A percentile compares a stretch with the other conserved stretches of the same genome.
Evolutionary conservation across 2,113 vertebrate genomes (phyloP).

Genomic region (Ptilorrhoa leucosticta): DNA sequence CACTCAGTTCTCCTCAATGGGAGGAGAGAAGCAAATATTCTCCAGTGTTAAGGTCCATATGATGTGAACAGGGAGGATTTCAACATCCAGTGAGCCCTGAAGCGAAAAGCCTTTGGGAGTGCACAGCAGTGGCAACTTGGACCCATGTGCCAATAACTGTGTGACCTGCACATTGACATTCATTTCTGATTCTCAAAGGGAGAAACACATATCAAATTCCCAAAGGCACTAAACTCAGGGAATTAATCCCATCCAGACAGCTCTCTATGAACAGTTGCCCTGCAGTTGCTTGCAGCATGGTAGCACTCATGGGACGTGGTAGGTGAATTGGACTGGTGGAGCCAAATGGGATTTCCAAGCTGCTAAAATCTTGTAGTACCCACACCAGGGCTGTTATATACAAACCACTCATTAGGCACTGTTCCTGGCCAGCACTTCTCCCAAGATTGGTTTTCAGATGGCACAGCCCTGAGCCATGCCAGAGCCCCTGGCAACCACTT

Average conservation of each 20-base stretch:
- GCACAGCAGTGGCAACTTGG: rapidly evolving
- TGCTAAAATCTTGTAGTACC: not conserved
- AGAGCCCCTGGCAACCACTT: not conserved
- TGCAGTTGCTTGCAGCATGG: not conserved
- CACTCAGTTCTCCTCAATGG: not conserved
- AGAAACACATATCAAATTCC: not conserved
- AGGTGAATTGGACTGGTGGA: not conserved
- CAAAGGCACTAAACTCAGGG: not conserved
- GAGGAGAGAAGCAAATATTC: not conserved
- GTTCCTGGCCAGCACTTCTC: rapidly evolving
- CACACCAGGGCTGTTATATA: not conserved
- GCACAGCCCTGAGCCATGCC: rapidly evolving
- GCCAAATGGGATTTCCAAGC: not conserved
- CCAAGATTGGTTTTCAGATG: not conserved
- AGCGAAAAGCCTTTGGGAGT: not conserved
- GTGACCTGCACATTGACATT: rapidly evolving
- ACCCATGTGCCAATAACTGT: rapidly evolving
- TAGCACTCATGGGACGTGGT: too few species aligned
- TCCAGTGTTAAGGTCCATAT: not conserved
- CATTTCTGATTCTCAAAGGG: not conserved
- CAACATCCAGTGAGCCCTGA: not conserved
- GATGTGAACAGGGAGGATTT: not conserved
- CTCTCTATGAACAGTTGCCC: not conserved
- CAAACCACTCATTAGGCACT: not conserved
- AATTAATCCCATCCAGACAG: not conserved